phyloP scores from a whole-genome alignment of 1,140 invertebrate genomes.

The Diabrotica undecimpunctata region DNA sequence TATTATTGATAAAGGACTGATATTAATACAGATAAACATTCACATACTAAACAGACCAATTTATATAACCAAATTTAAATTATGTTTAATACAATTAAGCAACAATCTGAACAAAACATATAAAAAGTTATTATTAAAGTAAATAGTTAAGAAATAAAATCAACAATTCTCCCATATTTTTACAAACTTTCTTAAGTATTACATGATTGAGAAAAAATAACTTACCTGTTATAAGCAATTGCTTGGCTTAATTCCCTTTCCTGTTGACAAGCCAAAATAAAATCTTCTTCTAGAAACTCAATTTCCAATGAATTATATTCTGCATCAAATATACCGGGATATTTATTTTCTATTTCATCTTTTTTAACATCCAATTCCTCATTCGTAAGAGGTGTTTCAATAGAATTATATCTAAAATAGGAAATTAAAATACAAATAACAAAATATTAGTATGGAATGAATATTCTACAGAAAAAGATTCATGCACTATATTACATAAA shows the following conservation, averaged over 20 bases:
- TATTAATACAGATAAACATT: no score
- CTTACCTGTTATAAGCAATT: conserved; percentile 12
- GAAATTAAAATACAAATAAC: neutral
- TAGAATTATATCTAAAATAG: conserved; percentile 4
- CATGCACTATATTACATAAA: no score
- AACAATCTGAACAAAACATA: no score
- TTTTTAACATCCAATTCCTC: conserved; percentile 13
- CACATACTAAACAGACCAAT: no score
- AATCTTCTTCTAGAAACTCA: conserved; percentile 24
- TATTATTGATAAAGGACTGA: no score
- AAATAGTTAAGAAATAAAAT: no score
- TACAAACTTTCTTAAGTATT: no score
- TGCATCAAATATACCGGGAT: conserved; percentile 30
- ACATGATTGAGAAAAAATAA: neutral
- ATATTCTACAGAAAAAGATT: no score
- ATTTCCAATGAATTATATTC: conserved; percentile 27
- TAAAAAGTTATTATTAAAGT: no score
- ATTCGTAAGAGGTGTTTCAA: neutral
- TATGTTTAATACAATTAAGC: no score
- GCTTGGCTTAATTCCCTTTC: conserved; percentile 19
- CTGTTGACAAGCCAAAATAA: conserved; percentile 24
- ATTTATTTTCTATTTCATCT: conserved; percentile 15
- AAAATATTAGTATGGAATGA: neutral
- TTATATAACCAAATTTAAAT: no score
- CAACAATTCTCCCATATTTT: neutral